A percentile compares a stretch with the other conserved stretches of the same genome.
These are phyloP conservation scores for Phenganax marumi DNA, from an alignment of 92 coral and sea anemone genomes.

Conservation along the genomic window DNA sequence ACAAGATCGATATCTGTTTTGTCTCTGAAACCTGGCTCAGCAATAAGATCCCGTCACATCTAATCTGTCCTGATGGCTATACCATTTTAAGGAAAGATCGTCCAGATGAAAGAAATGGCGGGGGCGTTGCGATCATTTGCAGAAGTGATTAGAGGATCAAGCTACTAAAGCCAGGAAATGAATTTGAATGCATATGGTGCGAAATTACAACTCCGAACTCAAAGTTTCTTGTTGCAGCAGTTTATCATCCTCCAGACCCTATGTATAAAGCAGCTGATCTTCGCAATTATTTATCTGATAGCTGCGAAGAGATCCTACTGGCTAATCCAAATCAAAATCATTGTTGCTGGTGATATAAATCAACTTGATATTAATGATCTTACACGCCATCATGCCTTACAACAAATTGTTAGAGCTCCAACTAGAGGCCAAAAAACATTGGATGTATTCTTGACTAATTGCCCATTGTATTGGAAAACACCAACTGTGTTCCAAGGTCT, in stretches of 20 bases:
- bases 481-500: slow-evolving; percentile 38
- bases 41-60: slow-evolving; percentile 13
- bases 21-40: slow-evolving; percentile 49
- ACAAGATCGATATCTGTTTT: too few species aligned
- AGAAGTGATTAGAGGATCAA: slow-evolving; percentile 44
- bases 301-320: slow-evolving; percentile 39
- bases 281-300: slow-evolving; percentile 39
- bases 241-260: slow-evolving; percentile 56
- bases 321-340: slow-evolving; percentile 46
- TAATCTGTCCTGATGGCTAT: slow-evolving; percentile 45
- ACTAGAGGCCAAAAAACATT: slow-evolving; percentile 45
- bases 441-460: slow-evolving; percentile 54
- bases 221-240: slow-evolving; percentile 29
- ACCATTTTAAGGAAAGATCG: slow-evolving; percentile 52
- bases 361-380: slow-evolving; percentile 39
- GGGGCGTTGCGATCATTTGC: slow-evolving; percentile 48
- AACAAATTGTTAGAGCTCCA: slow-evolving; percentile 24
- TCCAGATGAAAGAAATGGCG: slow-evolving; percentile 1
- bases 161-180: slow-evolving; percentile 13
- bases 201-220: slow-evolving; percentile 42
- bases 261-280: slow-evolving; percentile 33
- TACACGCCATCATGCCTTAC: slow-evolving; percentile 33
- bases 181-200: slow-evolving; percentile 52
- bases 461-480: slow-evolving; percentile 46
- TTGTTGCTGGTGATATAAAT: slow-evolving; percentile 51